Conservation (phyloP, 2,797 vertebrate species). For the Gila robusta region DNA sequence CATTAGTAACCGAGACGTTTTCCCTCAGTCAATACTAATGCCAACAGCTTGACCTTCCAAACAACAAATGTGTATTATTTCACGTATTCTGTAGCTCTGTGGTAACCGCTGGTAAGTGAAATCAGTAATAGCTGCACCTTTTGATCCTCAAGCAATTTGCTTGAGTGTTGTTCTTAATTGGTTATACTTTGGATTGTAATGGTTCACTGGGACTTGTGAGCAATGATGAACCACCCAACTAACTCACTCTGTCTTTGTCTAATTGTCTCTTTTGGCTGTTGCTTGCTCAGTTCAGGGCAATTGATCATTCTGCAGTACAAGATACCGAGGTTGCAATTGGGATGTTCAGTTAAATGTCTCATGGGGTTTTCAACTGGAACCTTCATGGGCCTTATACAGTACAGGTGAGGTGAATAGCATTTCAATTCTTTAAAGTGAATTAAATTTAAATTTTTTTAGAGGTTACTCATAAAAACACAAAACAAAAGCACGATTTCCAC, state of each 20-base stretch:
- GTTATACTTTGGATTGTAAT: constrained; percentile 6
- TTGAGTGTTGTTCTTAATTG: constrained; percentile 9
- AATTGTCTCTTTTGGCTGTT: constrained; percentile 12
- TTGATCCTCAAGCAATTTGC: not conserved
- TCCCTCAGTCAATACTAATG: not conserved
- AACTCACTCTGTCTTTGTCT: constrained; percentile 1
- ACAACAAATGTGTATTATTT: not conserved
- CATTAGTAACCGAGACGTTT: too few species aligned
- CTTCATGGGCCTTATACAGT: not conserved
- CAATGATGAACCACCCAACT: constrained; percentile 12
- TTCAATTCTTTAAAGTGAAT: not conserved
- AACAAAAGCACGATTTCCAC: too few species aligned
- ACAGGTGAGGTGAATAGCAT: not conserved
- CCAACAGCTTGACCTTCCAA: not conserved
- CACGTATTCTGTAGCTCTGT: not conserved
- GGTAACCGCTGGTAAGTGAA: not conserved
- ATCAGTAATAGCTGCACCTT: not conserved
- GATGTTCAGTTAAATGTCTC: not conserved
- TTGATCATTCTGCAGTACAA: constrained; percentile 28
- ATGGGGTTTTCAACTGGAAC: not conserved
- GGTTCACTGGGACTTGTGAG: constrained; percentile 6
- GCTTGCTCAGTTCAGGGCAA: constrained; percentile 11
- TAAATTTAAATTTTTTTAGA: not conserved
- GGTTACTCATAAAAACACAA: too few species aligned
- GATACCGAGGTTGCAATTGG: not conserved